A percentile compares a stretch with the other conserved stretches of the same genome.
phyloP scores from a whole-genome alignment of 2,888 invertebrate species.

The Uloborus plumipes region DNA sequence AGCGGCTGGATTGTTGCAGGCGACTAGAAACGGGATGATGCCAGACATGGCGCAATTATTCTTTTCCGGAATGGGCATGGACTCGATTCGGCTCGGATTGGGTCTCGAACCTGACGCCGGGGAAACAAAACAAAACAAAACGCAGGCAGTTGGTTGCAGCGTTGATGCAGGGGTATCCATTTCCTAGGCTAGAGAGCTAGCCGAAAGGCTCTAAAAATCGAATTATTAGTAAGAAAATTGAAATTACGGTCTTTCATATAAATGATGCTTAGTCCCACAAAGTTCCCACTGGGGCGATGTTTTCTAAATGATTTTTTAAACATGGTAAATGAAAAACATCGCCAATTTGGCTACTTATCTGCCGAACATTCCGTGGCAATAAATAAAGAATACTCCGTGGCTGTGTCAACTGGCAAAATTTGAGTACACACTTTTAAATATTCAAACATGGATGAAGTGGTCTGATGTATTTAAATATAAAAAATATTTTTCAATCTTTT shows the following conservation, averaged over 20 bases:
- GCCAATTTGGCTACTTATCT: constrained; percentile 15
- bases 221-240: constrained; percentile 30
- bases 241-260: constrained; percentile 47
- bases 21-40: constrained; percentile 49
- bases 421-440: no score
- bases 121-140: constrained; percentile 39
- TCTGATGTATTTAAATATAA: no score
- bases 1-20: constrained; percentile 35
- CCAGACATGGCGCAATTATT: constrained; percentile 59
- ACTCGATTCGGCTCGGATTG: constrained; percentile 52
- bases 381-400: constrained; percentile 35
- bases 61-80: constrained; percentile 59
- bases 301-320: background rate
- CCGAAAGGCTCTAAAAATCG: constrained; percentile 60
- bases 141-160: constrained; percentile 52
- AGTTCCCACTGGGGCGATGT: constrained; percentile 11
- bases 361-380: constrained; percentile 49
- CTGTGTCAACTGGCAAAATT: constrained; percentile 34
- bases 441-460: no score
- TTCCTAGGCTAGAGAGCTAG: constrained; percentile 32
- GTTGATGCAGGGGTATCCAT: constrained; percentile 45
- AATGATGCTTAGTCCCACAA: constrained; percentile 24
- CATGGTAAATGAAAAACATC: constrained; percentile 17
- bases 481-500: no score
- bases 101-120: constrained; percentile 35